phyloP scores from a whole-genome alignment of 2,797 vertebrate genomes.

The Novumbra hubbsi region DNA sequence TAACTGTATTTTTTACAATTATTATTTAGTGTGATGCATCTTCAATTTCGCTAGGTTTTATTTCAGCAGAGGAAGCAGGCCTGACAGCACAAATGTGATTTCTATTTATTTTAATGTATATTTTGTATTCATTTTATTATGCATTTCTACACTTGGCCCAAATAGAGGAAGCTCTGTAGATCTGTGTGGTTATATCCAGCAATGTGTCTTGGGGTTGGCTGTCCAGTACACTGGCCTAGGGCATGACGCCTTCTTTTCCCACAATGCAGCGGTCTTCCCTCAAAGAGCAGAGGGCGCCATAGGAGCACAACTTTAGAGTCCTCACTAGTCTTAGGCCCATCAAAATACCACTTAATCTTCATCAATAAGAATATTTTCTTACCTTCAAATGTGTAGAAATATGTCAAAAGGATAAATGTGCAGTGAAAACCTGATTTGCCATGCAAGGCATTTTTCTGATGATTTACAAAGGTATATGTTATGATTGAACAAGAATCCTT shows the following conservation, averaged over 20 bases:
- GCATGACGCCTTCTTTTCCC: slow-evolving; percentile 60
- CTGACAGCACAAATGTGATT: neutral
- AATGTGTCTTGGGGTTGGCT: slow-evolving; percentile 45
- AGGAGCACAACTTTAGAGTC: slow-evolving; percentile 57
- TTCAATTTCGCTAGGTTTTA: no score
- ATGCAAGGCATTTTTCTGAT: neutral
- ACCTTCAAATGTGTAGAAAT: neutral
- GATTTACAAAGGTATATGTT: neutral
- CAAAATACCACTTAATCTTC: neutral
- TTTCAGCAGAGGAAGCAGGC: neutral
- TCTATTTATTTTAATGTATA: neutral
- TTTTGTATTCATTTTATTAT: neutral
- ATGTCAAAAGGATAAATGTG: neutral
- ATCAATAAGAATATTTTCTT: neutral
- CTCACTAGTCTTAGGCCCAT: neutral
- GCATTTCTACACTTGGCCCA: slow-evolving; percentile 35
- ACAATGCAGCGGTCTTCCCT: slow-evolving; percentile 55
- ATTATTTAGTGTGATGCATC: no score
- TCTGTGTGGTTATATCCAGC: slow-evolving; percentile 48
- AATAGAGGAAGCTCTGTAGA: slow-evolving; percentile 30
- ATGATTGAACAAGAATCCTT: neutral
- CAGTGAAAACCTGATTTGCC: neutral
- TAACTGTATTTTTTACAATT: no score
- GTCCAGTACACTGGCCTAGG: slow-evolving; percentile 57
- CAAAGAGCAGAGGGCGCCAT: slow-evolving; percentile 6